Evolutionary conservation across 2,888 invertebrate genomes (phyloP), one percentile per base, ranked within the genome.

Genomic region (Parnassius mnemosyne): DNA sequence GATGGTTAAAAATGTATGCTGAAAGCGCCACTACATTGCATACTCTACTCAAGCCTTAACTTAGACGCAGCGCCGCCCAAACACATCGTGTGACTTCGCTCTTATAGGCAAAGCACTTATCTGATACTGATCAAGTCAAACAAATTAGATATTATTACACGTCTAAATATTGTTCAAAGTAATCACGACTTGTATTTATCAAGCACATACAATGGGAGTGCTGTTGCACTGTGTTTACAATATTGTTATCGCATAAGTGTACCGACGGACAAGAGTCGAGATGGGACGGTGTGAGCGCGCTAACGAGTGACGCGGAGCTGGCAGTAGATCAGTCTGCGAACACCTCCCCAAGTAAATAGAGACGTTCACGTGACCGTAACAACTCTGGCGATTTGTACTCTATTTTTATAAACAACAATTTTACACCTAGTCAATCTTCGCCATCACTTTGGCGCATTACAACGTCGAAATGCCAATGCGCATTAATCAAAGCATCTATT

Each of bases 331-430:
- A 73, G 70, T 73, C 68, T 76, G 71, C 79, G 78, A 79, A 81
- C 78, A 77, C 78, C 75, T 63, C 76, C 75, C 49, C 46, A 9
- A 41, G 51, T 10, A 50, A 13, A 25, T 49, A 42, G 41, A 49
- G 49, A 16, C 10, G 71, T 83, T 82, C 89, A 86, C 89, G 87
- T 88, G 87, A 87, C 80, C 79, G 79, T 78, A 84, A 81, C 81
- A 80, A 76, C 82, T 79, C 74, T 78, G 76, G 71, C 79, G 64
- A 64, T 74, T 76, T 75, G 71, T 53, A 71, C 69, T 76, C 84
- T 89, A 90, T 89, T 88, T 87, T 84, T 84, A 84, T 67, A 80
- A 77, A 66, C 69, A 49, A 46, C 69, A 68, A 73, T 81, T 87
- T 84, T 86, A 87, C 83, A 82, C 81, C 77, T 82, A 81, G 80